phyloP scores from a whole-genome alignment of 2,113 vertebrate species.

The Drymodes brunneopygia region DNA sequence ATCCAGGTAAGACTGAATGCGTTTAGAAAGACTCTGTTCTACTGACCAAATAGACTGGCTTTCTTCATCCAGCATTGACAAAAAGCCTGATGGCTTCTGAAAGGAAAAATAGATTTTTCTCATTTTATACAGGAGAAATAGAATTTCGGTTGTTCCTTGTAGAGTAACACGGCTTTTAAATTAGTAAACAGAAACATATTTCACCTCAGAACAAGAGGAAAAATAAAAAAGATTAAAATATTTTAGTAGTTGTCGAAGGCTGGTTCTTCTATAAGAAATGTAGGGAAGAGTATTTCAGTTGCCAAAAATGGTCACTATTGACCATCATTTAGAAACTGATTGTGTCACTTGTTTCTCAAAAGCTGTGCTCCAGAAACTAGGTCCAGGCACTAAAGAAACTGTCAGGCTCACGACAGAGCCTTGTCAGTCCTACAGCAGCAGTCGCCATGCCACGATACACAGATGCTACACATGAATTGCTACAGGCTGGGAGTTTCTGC shows the following conservation, averaged over 20 bases:
- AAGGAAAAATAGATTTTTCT: constrained; percentile 5
- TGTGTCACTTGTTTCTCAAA: not conserved
- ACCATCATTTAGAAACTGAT: not conserved
- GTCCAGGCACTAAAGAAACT: not conserved
- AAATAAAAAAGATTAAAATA: not conserved
- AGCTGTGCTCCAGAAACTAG: not conserved
- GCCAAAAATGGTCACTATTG: not conserved
- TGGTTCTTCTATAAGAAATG: not conserved
- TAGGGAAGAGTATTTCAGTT: not conserved
- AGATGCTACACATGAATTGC: fast-evolving
- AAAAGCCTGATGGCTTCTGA: constrained; percentile 89
- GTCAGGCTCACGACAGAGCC: not conserved
- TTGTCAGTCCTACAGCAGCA: fast-evolving
- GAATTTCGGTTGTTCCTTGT: not conserved
- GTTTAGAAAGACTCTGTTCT: constrained; percentile 85
- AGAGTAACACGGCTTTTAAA: not conserved
- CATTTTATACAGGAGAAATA: not conserved
- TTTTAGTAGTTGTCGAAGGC: not conserved
- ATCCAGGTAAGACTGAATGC: constrained; percentile 84
- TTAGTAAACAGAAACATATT: not conserved
- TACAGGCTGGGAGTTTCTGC: not conserved
- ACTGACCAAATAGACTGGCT: constrained; percentile 79
- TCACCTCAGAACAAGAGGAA: not conserved
- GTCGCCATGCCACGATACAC: fast-evolving
- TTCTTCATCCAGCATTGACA: constrained; percentile 90